These are phyloP conservation scores for Myrmecobius fasciatus DNA, from an alignment of 2,113 vertebrate species.

Conservation along the genomic window DNA sequence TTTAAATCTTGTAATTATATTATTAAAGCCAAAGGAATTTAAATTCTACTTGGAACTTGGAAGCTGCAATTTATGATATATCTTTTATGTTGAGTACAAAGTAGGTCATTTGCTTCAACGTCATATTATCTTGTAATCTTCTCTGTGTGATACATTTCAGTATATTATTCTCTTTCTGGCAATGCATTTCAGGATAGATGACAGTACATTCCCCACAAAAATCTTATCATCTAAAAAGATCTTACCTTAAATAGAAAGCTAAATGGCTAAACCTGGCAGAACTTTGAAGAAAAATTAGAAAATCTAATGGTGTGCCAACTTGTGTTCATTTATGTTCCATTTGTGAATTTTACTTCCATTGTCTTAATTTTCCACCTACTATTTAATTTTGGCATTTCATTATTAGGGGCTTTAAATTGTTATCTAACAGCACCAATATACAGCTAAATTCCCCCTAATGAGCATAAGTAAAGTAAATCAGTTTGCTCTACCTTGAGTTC, in stretches of 20 bases:
- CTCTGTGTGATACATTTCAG: not conserved
- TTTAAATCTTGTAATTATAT: conserved; percentile 17
- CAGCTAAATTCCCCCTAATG: conserved; percentile 67
- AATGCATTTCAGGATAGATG: conserved; percentile 70
- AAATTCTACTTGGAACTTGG: conserved; percentile 52
- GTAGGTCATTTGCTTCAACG: conserved; percentile 55
- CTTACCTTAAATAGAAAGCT: conserved; percentile 78
- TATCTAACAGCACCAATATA: conserved; percentile 63
- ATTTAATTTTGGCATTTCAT: conserved; percentile 74
- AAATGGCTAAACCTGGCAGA: conserved; percentile 74
- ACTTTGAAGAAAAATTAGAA: conserved; percentile 80
- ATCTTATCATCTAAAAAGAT: conserved; percentile 73
- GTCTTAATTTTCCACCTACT: conserved; percentile 73
- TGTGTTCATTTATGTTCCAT: conserved; percentile 76
- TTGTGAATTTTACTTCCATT: conserved; percentile 74
- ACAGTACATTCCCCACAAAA: conserved; percentile 62
- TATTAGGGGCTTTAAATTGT: conserved; percentile 72
- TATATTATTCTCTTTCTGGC: not conserved
- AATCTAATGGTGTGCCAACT: conserved; percentile 78
- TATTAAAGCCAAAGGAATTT: conserved; percentile 49
- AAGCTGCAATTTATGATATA: conserved; percentile 48
- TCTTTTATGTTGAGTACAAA: conserved; percentile 52
- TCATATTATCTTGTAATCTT: conserved; percentile 45
- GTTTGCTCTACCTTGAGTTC: conserved; percentile 69
- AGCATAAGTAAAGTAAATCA: conserved; percentile 69